Base-by-base conservation (phyloP, 2,888 invertebrate genomes). In the Erpobdella octoculata region DNA sequence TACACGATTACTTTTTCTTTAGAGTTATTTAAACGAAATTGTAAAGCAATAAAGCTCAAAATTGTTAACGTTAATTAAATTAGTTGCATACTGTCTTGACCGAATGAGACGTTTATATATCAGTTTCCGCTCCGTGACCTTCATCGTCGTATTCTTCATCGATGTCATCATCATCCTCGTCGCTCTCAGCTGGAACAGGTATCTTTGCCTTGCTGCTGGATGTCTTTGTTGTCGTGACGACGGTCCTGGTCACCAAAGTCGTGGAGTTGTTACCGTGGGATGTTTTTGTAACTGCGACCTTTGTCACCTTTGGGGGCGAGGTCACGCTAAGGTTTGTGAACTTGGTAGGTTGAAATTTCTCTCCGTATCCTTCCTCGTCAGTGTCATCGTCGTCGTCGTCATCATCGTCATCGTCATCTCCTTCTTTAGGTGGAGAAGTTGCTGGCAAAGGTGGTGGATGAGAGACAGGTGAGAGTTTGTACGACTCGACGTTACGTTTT, bases 171-270 rank as follows among this genome's bases (percentile, higher is more conserved):
- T 46, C 67, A n/a, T 38, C 46, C 28, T 67, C 67, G 21, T 41
- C 67, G 25, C 37, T 41, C 21, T 69, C 53, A 8, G 36, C 69
- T 12, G 53, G 69, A 9, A 25, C 58, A 12, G 48, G 53, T 5
- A 12, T 28, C 46, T 46, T 62, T 12, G 33, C 28, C 12, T 31
- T 31, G 62, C 31, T 35, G 6, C 31, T 33, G 21, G 18, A n/a
- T 62, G 28, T 62, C n/a, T 28, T 33, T 5, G 62, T 62, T 15
- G 9, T 62, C 25, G 58, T 69, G 53, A 69, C 69, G 15, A 69
- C 69, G 1, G 69, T 69, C 46, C 36, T 69, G 31, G 58, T 69
- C 31, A 69, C 69, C 9, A 69, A 53, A 58, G 69, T 69, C 21
- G 36, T 53, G 33, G 69, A 48, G 8, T 33, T 35, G 58, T 21